Conservation (phyloP, 2,888 invertebrate species). For the Nudaria mundana region DNA sequence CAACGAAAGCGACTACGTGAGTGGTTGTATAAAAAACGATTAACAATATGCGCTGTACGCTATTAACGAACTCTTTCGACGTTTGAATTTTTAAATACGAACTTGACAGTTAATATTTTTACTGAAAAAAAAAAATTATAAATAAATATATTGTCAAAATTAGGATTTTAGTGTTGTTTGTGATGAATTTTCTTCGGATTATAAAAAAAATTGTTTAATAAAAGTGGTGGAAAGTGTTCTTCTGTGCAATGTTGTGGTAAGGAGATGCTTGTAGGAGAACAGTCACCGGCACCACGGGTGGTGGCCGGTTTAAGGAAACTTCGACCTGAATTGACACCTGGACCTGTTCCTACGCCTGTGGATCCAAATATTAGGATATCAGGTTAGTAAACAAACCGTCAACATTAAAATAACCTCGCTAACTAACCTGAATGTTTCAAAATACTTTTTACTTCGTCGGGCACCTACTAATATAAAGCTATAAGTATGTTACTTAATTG, state of each 20-base stretch:
- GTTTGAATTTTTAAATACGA: slow-evolving; percentile 63
- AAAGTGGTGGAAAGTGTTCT: slow-evolving; percentile 54
- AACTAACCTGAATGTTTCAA: too few species aligned
- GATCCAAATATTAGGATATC: slow-evolving; percentile 74
- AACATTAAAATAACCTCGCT: not conserved
- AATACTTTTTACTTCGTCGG: too few species aligned
- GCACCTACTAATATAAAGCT: too few species aligned
- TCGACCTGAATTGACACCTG: slow-evolving; percentile 71
- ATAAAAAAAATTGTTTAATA: slow-evolving; percentile 35
- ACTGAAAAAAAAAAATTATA: slow-evolving; percentile 18
- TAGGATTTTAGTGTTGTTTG: too few species aligned
- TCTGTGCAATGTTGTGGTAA: slow-evolving; percentile 63
- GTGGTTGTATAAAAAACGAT: slow-evolving; percentile 21
- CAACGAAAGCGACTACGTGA: slow-evolving; percentile 15
- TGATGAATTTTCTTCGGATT: slow-evolving; percentile 28
- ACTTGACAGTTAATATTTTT: slow-evolving; percentile 53
- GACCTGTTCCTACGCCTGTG: slow-evolving; percentile 64
- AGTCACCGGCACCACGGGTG: slow-evolving; percentile 77
- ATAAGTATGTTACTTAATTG: too few species aligned
- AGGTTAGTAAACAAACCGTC: slow-evolving; percentile 45
- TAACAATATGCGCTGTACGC: slow-evolving; percentile 50
- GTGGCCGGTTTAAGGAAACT: slow-evolving; percentile 77
- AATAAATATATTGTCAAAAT: slow-evolving; percentile 23
- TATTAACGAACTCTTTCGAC: slow-evolving; percentile 70
- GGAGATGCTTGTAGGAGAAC: slow-evolving; percentile 76